These are phyloP conservation scores for Morone chrysops DNA, from an alignment of 2,113 vertebrate genomes.

Conservation along the genomic window DNA sequence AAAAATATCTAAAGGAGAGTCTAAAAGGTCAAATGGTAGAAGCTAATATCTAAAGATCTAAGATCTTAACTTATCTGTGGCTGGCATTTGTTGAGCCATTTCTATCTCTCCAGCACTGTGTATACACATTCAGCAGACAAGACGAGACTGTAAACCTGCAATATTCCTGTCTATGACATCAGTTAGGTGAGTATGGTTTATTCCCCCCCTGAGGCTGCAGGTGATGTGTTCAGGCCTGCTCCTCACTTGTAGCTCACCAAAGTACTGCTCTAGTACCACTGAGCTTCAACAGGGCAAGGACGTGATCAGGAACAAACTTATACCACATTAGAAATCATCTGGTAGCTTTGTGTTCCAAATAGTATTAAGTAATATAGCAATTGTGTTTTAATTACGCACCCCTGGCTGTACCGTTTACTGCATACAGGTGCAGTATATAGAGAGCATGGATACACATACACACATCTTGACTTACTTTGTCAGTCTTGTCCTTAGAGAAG, in stretches of 20 bases:
- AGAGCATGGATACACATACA: not conserved
- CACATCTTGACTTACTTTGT: constrained; percentile 87
- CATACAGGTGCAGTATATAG: not conserved
- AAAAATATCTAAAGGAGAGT: not conserved
- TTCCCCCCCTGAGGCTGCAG: constrained; percentile 22
- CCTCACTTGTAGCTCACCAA: not conserved
- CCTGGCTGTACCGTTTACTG: not conserved
- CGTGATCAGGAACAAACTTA: not conserved
- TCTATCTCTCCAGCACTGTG: not conserved
- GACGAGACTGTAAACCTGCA: constrained; percentile 1
- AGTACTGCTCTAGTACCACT: not conserved
- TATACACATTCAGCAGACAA: not conserved
- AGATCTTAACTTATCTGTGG: not conserved
- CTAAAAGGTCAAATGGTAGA: not conserved
- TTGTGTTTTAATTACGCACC: not conserved
- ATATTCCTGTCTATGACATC: constrained; percentile 26
- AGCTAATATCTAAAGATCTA: not conserved
- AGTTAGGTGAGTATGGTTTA: constrained; percentile 1
- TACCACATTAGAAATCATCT: not conserved
- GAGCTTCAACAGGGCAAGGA: not conserved
- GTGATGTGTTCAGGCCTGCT: constrained; percentile 52
- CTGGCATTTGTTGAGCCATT: not conserved
- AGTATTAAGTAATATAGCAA: too few species aligned
- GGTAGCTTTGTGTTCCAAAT: too few species aligned
- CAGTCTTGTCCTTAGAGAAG: constrained; percentile 95